A percentile compares a stretch with the other conserved stretches of the same genome.
Conservation (phyloP, 2,888 invertebrate genomes). For the Congeria kusceri region DNA sequence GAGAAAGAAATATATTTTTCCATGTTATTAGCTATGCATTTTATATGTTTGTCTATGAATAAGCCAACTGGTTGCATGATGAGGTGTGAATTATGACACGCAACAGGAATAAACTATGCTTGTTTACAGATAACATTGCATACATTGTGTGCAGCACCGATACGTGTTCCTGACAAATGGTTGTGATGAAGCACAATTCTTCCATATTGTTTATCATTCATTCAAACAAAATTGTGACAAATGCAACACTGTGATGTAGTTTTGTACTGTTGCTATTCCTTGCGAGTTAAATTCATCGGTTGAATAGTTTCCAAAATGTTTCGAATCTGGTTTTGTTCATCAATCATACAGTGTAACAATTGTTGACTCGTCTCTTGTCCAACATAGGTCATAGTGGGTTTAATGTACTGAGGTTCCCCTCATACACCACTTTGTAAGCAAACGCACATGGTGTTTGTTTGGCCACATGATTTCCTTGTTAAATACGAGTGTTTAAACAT, state of each 20-base stretch:
- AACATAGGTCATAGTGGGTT: conserved; percentile 23
- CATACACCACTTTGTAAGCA: conserved; percentile 28
- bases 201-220: conserved; percentile 12
- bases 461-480: background rate
- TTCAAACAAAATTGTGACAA: conserved; percentile 20
- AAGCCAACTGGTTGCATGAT: conserved; percentile 12
- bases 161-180: conserved; percentile 38
- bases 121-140: conserved; percentile 42
- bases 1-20: conserved; percentile 43
- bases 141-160: conserved; percentile 24
- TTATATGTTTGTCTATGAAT: conserved; percentile 13
- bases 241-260: conserved; percentile 26
- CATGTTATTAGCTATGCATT: conserved; percentile 29
- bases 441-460: conserved; percentile 2
- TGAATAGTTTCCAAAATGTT: conserved; percentile 22
- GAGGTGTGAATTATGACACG: conserved; percentile 23
- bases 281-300: conserved; percentile 28
- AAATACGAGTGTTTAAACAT: background rate
- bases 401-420: conserved; percentile 11
- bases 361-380: conserved; percentile 26
- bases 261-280: conserved; percentile 23
- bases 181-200: conserved; percentile 30
- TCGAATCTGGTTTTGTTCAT: conserved; percentile 45
- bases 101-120: conserved; percentile 32
- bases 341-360: conserved; percentile 33